Evolutionary conservation across 35 echinoderm and acorn worm genomes (phyloP).

Genomic region (Stichopus chloronotus): DNA sequence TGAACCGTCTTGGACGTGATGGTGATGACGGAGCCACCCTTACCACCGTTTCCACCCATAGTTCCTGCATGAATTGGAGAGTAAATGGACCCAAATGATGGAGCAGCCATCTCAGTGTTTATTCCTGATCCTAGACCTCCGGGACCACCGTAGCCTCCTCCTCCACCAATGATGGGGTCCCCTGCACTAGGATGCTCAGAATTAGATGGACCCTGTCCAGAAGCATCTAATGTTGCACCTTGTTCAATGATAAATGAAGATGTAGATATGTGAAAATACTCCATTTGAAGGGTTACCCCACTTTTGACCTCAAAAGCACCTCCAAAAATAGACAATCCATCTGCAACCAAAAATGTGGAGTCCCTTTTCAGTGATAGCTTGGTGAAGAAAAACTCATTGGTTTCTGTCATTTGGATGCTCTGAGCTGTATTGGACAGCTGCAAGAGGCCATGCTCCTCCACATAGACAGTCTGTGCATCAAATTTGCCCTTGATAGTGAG

Average conservation of each 20-base stretch:
- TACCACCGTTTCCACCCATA: slow-evolving; percentile 61
- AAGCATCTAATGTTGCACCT: slow-evolving; percentile 72
- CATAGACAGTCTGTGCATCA: slow-evolving; percentile 60
- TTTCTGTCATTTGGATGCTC: slow-evolving; percentile 14
- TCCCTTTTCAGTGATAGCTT: slow-evolving; percentile 65
- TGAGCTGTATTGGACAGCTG: slow-evolving; percentile 27
- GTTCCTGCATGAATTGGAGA: slow-evolving; percentile 56
- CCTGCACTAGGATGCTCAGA: slow-evolving; percentile 56
- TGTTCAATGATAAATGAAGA: slow-evolving; percentile 65
- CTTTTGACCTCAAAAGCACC: slow-evolving; percentile 77
- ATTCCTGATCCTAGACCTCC: slow-evolving; percentile 67
- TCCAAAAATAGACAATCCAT: slow-evolving; percentile 62
- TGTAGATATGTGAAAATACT: slow-evolving; percentile 68
- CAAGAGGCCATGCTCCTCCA: slow-evolving; percentile 72
- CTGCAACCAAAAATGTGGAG: slow-evolving; percentile 39
- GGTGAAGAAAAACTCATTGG: slow-evolving; percentile 71
- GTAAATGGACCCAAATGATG: slow-evolving; percentile 89
- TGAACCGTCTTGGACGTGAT: slow-evolving; percentile 57
- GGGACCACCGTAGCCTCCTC: slow-evolving; percentile 80
- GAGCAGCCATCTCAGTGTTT: slow-evolving; percentile 19
- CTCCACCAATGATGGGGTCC: slow-evolving; percentile 46
- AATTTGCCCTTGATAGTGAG: slow-evolving; percentile 61
- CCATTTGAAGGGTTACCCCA: slow-evolving; percentile 56
- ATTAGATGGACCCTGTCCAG: slow-evolving; percentile 54
- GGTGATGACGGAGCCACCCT: slow-evolving; percentile 67